A percentile compares a stretch with the other conserved stretches of the same genome.
These are phyloP conservation scores for Spilogale gracilis DNA, from an alignment of 2,113 vertebrate species.

Conservation along the genomic window DNA sequence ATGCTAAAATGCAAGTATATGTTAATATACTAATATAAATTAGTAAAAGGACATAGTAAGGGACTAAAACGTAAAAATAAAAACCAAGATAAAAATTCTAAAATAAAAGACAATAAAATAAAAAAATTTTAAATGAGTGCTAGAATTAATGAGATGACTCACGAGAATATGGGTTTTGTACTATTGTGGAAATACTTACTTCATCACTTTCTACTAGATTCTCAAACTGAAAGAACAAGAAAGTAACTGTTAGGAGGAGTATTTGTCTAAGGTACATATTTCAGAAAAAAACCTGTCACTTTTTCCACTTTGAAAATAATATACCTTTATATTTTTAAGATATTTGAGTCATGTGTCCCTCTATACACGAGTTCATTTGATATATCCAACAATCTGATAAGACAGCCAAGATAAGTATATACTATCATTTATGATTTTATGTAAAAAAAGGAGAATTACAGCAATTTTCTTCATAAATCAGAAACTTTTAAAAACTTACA, in stretches of 20 bases:
- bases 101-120: constrained; percentile 27
- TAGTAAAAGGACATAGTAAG: constrained; percentile 43
- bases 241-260: constrained; percentile 39
- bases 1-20: neutral
- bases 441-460: constrained; percentile 35
- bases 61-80: constrained; percentile 19
- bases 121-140: neutral
- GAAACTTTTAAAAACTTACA: neutral
- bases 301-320: constrained; percentile 50
- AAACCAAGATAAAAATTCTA: neutral
- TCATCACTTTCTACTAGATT: constrained; percentile 93
- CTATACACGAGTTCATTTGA: neutral
- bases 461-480: constrained; percentile 17
- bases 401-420: neutral
- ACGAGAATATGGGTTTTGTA: neutral
- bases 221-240: constrained; percentile 89
- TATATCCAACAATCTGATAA: neutral
- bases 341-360: neutral
- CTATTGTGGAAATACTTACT: constrained; percentile 82
- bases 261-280: neutral
- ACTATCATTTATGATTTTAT: neutral
- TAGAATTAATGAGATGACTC: neutral
- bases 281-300: constrained; percentile 4
- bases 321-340: neutral
- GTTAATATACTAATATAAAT: constrained; percentile 9